Evolutionary conservation across 2,888 invertebrate species (phyloP).

Genomic region (Brenthis ino): DNA sequence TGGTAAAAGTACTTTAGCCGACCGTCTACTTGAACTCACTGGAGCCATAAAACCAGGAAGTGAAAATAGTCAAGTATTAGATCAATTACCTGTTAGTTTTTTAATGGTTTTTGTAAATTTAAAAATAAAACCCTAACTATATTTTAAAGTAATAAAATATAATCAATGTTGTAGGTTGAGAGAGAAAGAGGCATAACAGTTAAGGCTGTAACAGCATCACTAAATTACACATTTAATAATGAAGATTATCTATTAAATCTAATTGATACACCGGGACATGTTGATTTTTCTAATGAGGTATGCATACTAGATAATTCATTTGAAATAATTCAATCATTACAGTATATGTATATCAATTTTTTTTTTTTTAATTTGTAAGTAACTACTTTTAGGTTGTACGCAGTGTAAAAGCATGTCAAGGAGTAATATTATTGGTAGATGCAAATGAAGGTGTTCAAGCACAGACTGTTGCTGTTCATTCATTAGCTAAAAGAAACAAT

Average conservation of each 20-base stretch:
- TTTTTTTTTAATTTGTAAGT: constrained; percentile 1
- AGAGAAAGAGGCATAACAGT: constrained; percentile 98
- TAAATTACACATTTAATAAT: constrained; percentile 88
- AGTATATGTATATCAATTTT: too few relatives aligned
- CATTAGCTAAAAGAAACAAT: constrained; percentile 92
- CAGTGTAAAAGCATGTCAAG: constrained; percentile 96
- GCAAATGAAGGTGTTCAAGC: constrained; percentile 98
- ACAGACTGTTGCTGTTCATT: constrained; percentile 98
- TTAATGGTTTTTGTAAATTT: not conserved
- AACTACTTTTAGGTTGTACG: constrained; percentile 84
- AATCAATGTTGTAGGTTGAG: constrained; percentile 86
- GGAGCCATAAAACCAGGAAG: constrained; percentile 88
- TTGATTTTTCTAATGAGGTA: constrained; percentile 98
- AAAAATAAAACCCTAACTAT: not conserved
- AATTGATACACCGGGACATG: constrained; percentile 99
- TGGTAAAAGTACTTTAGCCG: constrained; percentile 98
- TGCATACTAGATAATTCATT: too few relatives aligned
- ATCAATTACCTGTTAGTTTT: constrained; percentile 84
- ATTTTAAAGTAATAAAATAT: constrained; percentile 4
- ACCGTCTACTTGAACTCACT: constrained; percentile 95
- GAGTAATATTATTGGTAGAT: constrained; percentile 96
- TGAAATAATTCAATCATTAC: too few relatives aligned
- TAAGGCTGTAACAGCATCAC: constrained; percentile 97
- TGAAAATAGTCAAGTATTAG: constrained; percentile 87
- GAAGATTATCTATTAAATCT: constrained; percentile 93